Evolutionary conservation across 2,888 invertebrate species (phyloP), one percentile per base, ranked within the genome.

Genomic region (Drosophila lutescens): DNA sequence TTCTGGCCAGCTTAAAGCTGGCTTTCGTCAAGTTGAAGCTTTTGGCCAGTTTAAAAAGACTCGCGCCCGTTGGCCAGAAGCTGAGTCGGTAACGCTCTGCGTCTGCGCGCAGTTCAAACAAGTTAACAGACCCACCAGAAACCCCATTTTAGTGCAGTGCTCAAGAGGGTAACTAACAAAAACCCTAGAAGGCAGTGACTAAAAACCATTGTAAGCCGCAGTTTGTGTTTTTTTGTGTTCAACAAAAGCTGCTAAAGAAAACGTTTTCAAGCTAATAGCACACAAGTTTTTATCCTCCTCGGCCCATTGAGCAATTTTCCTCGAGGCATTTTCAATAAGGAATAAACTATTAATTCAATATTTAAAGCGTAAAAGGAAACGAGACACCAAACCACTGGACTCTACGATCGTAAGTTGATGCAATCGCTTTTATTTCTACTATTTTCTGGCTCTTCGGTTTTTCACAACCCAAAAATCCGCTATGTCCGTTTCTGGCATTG

Each of bases 71-170:
- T 78, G 78, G 75, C 78, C 70, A 72, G 68, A 73, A 77, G 76
- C 62, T 82, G 86, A 89, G 90, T 89, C 80, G 82, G 73, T 68
- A 76, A 85, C 89, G 88, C 82, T 89, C 86, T 88, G 90, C 87
- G 90, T 75, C 80, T 80, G 87, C 78, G 90, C 77, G 78, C 81
- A 90, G 79, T 88, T 74, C 76, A 34, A 82, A 76, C 41, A 68
- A 61, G 58, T 36, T 36, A 30, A 50, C 58, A 77, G 77, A 69
- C 71, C 63, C 4, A 4, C 62, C 41, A 32, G 20, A n/a, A 58
- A 40, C 17, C 12, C 73, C 47, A 65, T 41, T 57, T 51, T 51
- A 49, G 34, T 63, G 41, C 59, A 71, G 68, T 71, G 61, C 38
- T 61, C 15, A 13, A 47, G 43, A 50, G 54, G 47, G 26, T 53